These are phyloP conservation scores for Tachuris rubrigastra DNA, from an alignment of 2,113 vertebrate genomes.

Conservation along the genomic window DNA sequence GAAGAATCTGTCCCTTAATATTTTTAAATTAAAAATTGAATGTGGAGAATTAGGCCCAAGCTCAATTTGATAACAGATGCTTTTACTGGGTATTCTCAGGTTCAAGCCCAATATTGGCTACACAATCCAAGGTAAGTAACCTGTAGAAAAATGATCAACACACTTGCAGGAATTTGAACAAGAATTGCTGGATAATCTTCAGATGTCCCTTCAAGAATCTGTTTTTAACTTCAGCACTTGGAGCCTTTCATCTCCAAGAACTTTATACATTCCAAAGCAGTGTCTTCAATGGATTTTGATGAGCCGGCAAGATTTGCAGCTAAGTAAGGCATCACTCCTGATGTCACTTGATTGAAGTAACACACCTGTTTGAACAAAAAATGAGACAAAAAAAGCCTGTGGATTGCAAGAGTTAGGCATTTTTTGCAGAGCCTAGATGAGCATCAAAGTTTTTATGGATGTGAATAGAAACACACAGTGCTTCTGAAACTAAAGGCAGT, in stretches of 20 bases:
- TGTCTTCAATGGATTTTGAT: slow-evolving; percentile 79
- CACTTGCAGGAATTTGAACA: not conserved
- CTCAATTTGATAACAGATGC: not conserved
- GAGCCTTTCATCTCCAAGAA: slow-evolving; percentile 68
- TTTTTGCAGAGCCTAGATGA: not conserved
- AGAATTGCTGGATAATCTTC: not conserved
- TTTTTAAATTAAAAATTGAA: slow-evolving; percentile 7
- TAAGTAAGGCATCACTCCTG: slow-evolving; percentile 69
- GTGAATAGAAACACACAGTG: not conserved
- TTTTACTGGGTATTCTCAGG: not conserved
- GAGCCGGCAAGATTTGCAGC: slow-evolving; percentile 75
- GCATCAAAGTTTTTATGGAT: not conserved
- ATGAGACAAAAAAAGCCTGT: not conserved
- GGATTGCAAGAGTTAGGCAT: not conserved
- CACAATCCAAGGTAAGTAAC: not conserved
- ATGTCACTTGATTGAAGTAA: slow-evolving; percentile 75
- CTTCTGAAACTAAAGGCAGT: not conserved
- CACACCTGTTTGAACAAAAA: slow-evolving; percentile 72
- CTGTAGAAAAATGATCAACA: not conserved
- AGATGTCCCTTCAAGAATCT: not conserved
- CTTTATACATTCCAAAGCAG: slow-evolving; percentile 72
- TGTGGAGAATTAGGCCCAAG: not conserved
- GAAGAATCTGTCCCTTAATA: not conserved
- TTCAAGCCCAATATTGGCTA: not conserved
- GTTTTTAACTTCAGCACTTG: not conserved